Conservation (phyloP, 2,113 vertebrate genomes). For the Smithornis capensis region DNA sequence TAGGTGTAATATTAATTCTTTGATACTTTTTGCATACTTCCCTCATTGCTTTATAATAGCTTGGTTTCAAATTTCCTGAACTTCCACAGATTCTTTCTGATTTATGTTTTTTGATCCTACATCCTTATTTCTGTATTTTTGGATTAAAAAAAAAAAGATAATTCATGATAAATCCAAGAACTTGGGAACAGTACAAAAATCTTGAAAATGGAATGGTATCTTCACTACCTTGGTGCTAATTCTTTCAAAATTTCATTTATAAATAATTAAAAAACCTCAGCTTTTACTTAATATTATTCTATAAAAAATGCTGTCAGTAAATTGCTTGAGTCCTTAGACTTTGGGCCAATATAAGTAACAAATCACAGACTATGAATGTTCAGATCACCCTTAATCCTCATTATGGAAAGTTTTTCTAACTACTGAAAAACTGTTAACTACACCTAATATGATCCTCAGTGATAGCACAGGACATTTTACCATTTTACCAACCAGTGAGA, state of each 20-base stretch:
- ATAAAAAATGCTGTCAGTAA: background rate
- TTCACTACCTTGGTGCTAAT: background rate
- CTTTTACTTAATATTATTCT: background rate
- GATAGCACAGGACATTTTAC: background rate
- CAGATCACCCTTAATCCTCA: background rate
- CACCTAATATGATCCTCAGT: background rate
- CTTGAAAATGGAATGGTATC: background rate
- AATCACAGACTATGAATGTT: background rate
- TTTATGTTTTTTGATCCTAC: background rate
- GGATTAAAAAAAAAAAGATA: background rate
- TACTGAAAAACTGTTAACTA: background rate
- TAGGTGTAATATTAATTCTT: background rate
- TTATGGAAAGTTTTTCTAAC: background rate
- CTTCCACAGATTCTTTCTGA: background rate
- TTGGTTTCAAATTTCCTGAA: constrained; percentile 9
- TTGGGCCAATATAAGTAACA: background rate
- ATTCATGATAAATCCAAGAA: background rate
- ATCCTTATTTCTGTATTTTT: background rate
- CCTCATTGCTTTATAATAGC: background rate
- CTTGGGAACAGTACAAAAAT: background rate
- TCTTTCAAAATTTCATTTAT: background rate
- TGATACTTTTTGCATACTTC: background rate
- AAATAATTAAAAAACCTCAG: background rate
- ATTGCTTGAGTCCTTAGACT: background rate
- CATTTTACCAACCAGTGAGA: background rate